A percentile compares a stretch with the other conserved stretches of the same genome.
Conservation (phyloP, 1,140 invertebrate genomes). For the Tachypleus tridentatus region DNA sequence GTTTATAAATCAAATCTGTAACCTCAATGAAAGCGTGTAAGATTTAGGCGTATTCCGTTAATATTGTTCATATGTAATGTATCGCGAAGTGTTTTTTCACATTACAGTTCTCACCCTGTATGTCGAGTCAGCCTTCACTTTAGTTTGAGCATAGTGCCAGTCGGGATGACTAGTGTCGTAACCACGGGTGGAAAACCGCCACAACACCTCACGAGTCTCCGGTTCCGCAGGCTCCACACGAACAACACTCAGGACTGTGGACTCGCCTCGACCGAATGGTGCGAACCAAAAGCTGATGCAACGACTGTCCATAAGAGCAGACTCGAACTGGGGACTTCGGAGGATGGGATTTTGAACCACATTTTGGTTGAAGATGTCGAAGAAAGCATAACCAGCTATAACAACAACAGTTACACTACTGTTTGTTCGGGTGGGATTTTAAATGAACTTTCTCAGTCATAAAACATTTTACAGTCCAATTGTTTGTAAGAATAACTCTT, state of each 20-base stretch:
- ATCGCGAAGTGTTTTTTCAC: too few species aligned
- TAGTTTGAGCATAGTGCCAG: conserved; percentile 49
- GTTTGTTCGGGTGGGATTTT: too few species aligned
- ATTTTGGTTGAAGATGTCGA: conserved; percentile 51
- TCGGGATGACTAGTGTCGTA: conserved; percentile 45
- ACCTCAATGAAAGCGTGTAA: too few species aligned
- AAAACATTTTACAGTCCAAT: too few species aligned
- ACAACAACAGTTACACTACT: too few species aligned
- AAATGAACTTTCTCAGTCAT: too few species aligned
- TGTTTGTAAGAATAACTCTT: too few species aligned
- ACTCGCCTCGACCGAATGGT: conserved; percentile 26
- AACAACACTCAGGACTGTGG: conserved; percentile 23
- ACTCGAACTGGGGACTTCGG: conserved; percentile 24
- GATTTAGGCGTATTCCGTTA: too few species aligned
- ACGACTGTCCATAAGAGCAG: conserved; percentile 23
- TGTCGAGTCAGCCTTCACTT: conserved; percentile 36
- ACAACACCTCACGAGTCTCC: conserved; percentile 24
- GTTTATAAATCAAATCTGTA: too few species aligned
- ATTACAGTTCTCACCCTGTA: conserved; percentile 15
- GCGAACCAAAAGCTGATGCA: conserved; percentile 51
- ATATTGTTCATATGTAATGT: too few species aligned
- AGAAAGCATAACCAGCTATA: conserved; percentile 48
- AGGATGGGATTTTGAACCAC: conserved; percentile 28
- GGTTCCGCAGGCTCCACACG: conserved; percentile 13
- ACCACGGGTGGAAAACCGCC: conserved; percentile 46